phyloP scores from a whole-genome alignment of 30 jellyfish, hydroid and myxozoan genomes.

The Hydractinia symbiolongicarpus region DNA sequence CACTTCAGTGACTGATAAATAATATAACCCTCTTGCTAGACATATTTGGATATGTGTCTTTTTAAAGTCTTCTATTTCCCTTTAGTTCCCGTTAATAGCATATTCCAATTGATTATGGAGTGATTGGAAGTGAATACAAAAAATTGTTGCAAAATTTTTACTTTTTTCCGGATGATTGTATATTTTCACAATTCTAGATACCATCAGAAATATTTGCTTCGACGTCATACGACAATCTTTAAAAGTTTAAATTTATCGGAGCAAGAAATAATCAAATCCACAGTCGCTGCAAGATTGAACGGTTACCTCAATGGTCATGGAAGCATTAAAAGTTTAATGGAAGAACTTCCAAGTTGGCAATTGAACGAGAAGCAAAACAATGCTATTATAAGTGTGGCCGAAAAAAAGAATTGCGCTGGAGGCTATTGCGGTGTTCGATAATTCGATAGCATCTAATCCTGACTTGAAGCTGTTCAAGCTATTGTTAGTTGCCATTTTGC shows the following conservation, averaged over 20 bases:
- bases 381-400: conserved; percentile 33
- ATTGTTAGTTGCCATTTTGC: no score
- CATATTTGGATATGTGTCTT: no score
- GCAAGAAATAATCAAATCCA: conserved; percentile 55
- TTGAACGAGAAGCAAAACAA: conserved; percentile 50
- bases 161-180: background rate
- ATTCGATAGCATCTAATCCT: no score
- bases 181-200: conserved; percentile 35
- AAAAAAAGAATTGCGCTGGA: conserved; percentile 12
- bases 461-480: no score
- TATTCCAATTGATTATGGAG: no score
- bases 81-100: no score
- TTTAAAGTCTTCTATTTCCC: no score
- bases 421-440: conserved; percentile 46
- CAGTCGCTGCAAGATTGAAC: conserved; percentile 81
- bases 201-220: conserved; percentile 83
- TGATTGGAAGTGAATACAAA: no score
- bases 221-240: conserved; percentile 64
- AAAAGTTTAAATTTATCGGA: conserved; percentile 52
- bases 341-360: conserved; percentile 57
- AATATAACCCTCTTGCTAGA: no score
- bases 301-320: conserved; percentile 94
- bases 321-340: conserved; percentile 32
- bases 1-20: no score
- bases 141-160: no score